These are phyloP conservation scores for Apantesis nais DNA, from an alignment of 2,888 invertebrate genomes.

Conservation along the genomic window DNA sequence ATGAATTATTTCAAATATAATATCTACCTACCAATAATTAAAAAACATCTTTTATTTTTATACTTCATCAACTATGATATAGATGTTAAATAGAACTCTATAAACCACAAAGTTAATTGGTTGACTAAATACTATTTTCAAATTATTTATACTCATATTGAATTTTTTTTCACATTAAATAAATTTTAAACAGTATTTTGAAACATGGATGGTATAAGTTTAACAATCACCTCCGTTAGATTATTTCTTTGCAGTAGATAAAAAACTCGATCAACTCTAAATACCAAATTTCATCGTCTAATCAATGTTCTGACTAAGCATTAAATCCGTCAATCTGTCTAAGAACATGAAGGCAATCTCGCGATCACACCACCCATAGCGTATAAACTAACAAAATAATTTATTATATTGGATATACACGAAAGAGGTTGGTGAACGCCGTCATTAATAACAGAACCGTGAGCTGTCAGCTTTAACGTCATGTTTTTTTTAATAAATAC, in stretches of 20 bases:
- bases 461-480: conserved; percentile 84
- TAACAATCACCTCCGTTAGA: conserved; percentile 62
- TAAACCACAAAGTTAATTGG: not conserved
- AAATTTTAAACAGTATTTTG: not conserved
- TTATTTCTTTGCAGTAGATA: conserved; percentile 63
- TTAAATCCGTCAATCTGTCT: conserved; percentile 78
- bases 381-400: conserved; percentile 73
- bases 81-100: not conserved
- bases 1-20: conserved; percentile 83
- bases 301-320: conserved; percentile 76
- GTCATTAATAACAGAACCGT: conserved; percentile 83
- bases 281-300: conserved; percentile 63
- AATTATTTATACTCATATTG: not conserved
- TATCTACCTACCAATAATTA: conserved; percentile 75
- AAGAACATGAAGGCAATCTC: conserved; percentile 72
- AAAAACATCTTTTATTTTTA: conserved; percentile 55
- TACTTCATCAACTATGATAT: not conserved
- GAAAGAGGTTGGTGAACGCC: conserved; percentile 61
- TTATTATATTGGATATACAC: conserved; percentile 75
- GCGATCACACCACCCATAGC: conserved; percentile 67
- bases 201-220: conserved; percentile 57
- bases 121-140: not conserved
- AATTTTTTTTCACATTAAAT: not conserved
- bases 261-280: conserved; percentile 64
- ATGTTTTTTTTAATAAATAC: conserved; percentile 83